Base-by-base conservation (phyloP, 2,888 invertebrate genomes). In the Capitulum mitella region DNA sequence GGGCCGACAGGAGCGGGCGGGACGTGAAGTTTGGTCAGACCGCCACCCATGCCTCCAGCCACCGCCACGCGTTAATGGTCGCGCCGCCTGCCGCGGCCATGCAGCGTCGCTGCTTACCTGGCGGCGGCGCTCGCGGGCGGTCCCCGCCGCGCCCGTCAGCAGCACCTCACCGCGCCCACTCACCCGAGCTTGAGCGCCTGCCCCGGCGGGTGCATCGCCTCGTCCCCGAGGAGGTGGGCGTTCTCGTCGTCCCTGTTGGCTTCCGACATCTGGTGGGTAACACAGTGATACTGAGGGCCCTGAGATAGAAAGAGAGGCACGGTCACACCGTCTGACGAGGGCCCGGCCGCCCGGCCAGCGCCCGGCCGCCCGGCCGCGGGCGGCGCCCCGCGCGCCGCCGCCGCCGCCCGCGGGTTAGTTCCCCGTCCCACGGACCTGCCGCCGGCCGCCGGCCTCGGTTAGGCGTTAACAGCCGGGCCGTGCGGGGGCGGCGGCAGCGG, bases 101-200 rank as follows among this genome's bases (percentile, higher is more conserved):
- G 43, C 43, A 43, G 43, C 12, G 43, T 43, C 5, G n/a, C n/a
- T n/a, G n/a, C 43, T 12, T 43, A 5, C 43, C 6, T 12, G 3
- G 51, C 10, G 51, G 51, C 51, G 51, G 51, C 22, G 51, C 3
- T 16, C 6, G 51, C 51, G 51, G 16, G 12, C 19, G 19, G 12
- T 16, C 10, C 51, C 3, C 51, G 3, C 29, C 32, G 64, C 32
- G 16, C 32, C 5, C 61, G 34, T 29, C 29, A 14, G 1, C 29
- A 12, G 12, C 14, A 5, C 32, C 29, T 14, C 32, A 22, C n/a
- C 29, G 32, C 2, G 32, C 19, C 5, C 79, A 90, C 91, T 93
- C 94, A 97, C 97, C 97, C 97, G 89, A 97, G 91, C 89, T 97
- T 96, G 87, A 97, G 92, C 88, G 95, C 94, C 90, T 97, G 97